Conservation (phyloP, 2,888 invertebrate genomes). For the Abrostola tripartita region DNA sequence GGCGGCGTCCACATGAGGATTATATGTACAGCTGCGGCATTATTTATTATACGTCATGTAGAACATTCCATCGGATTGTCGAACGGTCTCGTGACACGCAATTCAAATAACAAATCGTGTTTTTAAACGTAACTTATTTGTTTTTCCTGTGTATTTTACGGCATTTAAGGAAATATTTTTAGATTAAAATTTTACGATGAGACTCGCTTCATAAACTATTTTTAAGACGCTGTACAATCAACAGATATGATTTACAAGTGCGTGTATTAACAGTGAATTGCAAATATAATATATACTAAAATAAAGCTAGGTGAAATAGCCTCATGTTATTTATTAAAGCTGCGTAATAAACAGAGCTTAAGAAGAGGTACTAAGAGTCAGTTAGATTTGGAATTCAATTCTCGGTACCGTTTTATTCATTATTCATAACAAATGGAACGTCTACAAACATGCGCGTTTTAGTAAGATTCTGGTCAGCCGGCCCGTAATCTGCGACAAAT, state of each 20-base stretch:
- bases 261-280: slow-evolving; percentile 22
- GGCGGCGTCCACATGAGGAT: slow-evolving; percentile 70
- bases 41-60: slow-evolving; percentile 65
- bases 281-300: slow-evolving; percentile 18
- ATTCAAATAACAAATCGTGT: slow-evolving; percentile 64
- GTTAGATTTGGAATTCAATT: slow-evolving; percentile 43
- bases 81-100: slow-evolving; percentile 69
- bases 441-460: slow-evolving; percentile 75
- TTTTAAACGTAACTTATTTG: slow-evolving; percentile 60
- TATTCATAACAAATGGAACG: slow-evolving; percentile 71
- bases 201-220: slow-evolving; percentile 31
- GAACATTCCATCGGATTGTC: slow-evolving; percentile 66
- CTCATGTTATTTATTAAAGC: slow-evolving; percentile 14
- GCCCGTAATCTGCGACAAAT: slow-evolving; percentile 85
- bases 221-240: slow-evolving; percentile 34
- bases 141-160: slow-evolving; percentile 55
- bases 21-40: slow-evolving; percentile 53
- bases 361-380: slow-evolving; percentile 13
- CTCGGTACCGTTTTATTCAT: slow-evolving; percentile 56
- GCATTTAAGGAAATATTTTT: slow-evolving; percentile 46
- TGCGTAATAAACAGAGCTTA: slow-evolving; percentile 25
- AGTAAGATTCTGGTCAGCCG: slow-evolving; percentile 75
- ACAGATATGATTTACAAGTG: slow-evolving; percentile 30
- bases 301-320: slow-evolving; percentile 6
- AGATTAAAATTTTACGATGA: slow-evolving; percentile 42